phyloP scores from a whole-genome alignment of 2,113 vertebrate genomes.

The Labrus mixtus region DNA sequence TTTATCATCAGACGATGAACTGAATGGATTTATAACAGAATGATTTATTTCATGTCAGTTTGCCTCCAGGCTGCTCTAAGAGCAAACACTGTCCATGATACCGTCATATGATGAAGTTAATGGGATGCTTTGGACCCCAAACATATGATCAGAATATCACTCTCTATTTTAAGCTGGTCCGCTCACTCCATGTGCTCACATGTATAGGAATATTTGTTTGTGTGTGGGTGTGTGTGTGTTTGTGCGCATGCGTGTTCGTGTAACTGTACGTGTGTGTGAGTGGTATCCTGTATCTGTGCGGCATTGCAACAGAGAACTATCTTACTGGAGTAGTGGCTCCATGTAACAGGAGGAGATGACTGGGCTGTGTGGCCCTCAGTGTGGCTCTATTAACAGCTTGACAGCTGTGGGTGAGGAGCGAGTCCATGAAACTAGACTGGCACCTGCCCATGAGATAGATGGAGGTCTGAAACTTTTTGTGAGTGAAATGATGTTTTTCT shows the following conservation, averaged over 20 bases:
- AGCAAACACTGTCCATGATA: constrained; percentile 37
- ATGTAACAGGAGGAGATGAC: constrained; percentile 75
- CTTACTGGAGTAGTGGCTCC: constrained; percentile 36
- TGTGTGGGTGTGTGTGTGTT: constrained; percentile 10
- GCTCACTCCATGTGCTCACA: constrained; percentile 19
- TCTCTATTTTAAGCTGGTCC: constrained; percentile 55
- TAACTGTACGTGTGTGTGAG: constrained; percentile 11
- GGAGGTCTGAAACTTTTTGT: constrained; percentile 15
- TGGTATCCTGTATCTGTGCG: constrained; percentile 30
- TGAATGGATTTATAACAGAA: background rate
- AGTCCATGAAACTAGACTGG: constrained; percentile 50
- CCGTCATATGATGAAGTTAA: constrained; percentile 43
- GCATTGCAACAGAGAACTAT: constrained; percentile 5
- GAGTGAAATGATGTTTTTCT: background rate
- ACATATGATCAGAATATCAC: constrained; percentile 46
- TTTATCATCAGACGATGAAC: background rate
- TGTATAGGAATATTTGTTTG: constrained; percentile 17
- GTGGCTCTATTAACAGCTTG: constrained; percentile 74
- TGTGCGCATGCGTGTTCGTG: constrained; percentile 28
- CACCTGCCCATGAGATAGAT: constrained; percentile 44
- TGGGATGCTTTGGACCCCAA: constrained; percentile 32
- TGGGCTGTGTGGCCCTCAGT: constrained; percentile 63
- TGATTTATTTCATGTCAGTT: constrained; percentile 20
- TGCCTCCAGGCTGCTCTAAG: background rate
- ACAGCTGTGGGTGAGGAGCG: constrained; percentile 68